phyloP scores from a whole-genome alignment of 2,888 invertebrate species.

The Eilema caniola region DNA sequence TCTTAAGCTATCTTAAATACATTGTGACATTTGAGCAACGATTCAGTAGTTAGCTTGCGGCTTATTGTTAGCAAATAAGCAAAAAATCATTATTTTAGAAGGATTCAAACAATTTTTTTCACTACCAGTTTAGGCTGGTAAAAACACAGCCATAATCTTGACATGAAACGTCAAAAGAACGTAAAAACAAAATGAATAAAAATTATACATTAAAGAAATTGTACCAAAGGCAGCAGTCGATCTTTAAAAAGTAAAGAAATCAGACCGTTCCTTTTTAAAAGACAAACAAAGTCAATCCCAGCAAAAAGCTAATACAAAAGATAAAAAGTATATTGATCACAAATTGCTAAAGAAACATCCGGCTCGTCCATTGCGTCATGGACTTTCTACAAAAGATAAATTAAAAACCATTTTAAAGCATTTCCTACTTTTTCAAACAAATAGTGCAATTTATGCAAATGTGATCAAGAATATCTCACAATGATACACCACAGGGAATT shows the following conservation, averaged over 20 bases:
- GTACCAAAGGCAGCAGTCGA: conserved; percentile 20
- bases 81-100: not conserved
- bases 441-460: conserved; percentile 71
- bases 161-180: not conserved
- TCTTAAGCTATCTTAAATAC: not conserved
- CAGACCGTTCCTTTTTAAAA: conserved; percentile 35
- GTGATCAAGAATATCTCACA: conserved; percentile 53
- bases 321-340: conserved; percentile 44
- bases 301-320: conserved; percentile 40
- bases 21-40: not conserved
- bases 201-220: conserved; percentile 7
- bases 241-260: conserved; percentile 38
- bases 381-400: conserved; percentile 56
- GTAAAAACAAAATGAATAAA: conserved; percentile 1
- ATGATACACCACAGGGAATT: conserved; percentile 61
- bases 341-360: conserved; percentile 43
- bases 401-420: conserved; percentile 73
- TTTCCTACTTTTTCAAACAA: conserved; percentile 51
- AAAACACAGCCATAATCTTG: not conserved
- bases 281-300: conserved; percentile 33
- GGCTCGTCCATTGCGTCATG: conserved; percentile 35
- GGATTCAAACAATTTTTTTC: not conserved
- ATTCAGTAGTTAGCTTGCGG: too few species aligned
- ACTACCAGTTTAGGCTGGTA: too few species aligned
- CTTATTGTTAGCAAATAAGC: not conserved